Evolutionary conservation across 2,113 vertebrate genomes (phyloP), one percentile per base, ranked within the genome.

Genomic region (Erythrocebus patas): DNA sequence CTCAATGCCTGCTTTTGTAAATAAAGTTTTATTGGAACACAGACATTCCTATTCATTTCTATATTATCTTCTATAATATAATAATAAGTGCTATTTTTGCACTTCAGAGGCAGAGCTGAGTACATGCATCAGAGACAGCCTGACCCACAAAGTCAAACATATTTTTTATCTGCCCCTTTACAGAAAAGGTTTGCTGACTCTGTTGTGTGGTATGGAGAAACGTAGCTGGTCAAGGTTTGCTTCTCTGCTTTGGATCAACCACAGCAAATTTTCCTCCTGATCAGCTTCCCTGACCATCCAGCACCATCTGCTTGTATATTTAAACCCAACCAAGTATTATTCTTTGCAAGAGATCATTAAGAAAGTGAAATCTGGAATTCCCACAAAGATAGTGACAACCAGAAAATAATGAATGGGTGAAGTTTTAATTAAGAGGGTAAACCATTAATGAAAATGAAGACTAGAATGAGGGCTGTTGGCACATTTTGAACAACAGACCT

Each of bases 281-380:
- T 76, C 20, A 66, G 25, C 30, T 25, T 89, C 35, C 45, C 35
- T 10, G 2, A 4, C 59, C 14, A 2, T 48, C n/a, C 38, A 17
- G 68, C 38, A 27, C 52, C 25, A 32, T 72, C 88, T 92, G 80
- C 88, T 83, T 57, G 17, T 23, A 5, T 83, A 6, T 85, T 68
- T 85, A 89, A 78, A 73, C 40, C 70, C 87, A 86, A 14, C n/a
- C 57, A 82, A 13, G 14, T 35, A 20, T 45, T 50, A 70, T 30
- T 57, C 38, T 80, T 64, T 81, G 75, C n/a, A 20, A 76, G 80
- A 96, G 75, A 86, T 40, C 30, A 87, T 95, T 87, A 91, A 94
- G 85, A 79, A 96, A 72, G 57, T 4, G 8, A 75, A 90, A 66
- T 78, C 64, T 91, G 76, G 43, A 57, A 10, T 84, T 94, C 87